A percentile compares a stretch with the other conserved stretches of the same genome.
Evolutionary conservation across 2,888 invertebrate genomes (phyloP).

Genomic region (Carabus problematicus): DNA sequence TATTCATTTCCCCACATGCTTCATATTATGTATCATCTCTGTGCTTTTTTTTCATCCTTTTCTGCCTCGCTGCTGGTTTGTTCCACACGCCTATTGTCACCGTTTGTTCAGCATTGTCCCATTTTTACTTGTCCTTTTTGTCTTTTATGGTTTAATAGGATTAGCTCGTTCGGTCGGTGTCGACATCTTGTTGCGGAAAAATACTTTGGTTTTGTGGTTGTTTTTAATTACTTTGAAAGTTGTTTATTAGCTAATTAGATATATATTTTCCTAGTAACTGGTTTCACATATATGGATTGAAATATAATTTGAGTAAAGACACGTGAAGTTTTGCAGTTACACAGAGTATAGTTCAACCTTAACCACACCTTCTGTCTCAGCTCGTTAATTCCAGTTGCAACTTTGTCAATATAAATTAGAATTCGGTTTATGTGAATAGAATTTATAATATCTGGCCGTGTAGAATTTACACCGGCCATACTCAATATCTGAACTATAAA

Average conservation of each 20-base stretch:
- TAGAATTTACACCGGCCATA: constrained; percentile 26
- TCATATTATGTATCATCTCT: constrained; percentile 37
- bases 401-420: constrained; percentile 34
- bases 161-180: too few species aligned
- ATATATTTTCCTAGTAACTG: too few species aligned
- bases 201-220: too few species aligned
- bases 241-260: too few species aligned
- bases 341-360: too few species aligned
- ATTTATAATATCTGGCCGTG: constrained; percentile 38
- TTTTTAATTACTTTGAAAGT: too few species aligned
- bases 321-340: too few species aligned
- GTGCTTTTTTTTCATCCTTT: constrained; percentile 11
- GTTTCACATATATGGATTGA: too few species aligned
- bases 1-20: constrained; percentile 51
- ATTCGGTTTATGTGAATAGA: constrained; percentile 41
- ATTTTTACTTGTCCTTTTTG: constrained; percentile 8
- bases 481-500: constrained; percentile 41
- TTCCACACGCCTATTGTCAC: constrained; percentile 4
- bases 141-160: too few species aligned
- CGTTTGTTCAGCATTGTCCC: constrained; percentile 14
- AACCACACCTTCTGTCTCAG: too few species aligned
- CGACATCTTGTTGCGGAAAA: too few species aligned
- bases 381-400: not conserved
- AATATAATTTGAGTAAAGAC: too few species aligned
- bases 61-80: not conserved